Base-by-base conservation (phyloP, 2,888 invertebrate genomes). In the Incurvaria masculella region DNA sequence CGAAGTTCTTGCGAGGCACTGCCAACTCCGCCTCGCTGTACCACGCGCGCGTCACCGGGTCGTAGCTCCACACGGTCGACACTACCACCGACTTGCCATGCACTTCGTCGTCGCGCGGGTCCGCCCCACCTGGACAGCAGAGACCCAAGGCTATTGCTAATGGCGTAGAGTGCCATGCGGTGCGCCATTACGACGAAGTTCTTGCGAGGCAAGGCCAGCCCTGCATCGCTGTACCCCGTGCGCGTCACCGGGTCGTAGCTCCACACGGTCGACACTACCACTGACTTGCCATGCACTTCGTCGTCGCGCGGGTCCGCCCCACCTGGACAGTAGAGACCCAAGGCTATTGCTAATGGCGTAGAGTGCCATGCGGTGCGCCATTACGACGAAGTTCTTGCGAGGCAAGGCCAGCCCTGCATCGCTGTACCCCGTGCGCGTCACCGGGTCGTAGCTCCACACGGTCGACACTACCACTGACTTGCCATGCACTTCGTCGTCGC, bases 311-410 rank as follows among this genome's bases (percentile, higher is more conserved):
- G 86, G 64, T 87, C 84, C 1, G 83, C 82, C 2, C 87, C 87
- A 27, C 86, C 86, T 85, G 51, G 14, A 53, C 52, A 47, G 26
- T n/a, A n/a, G n/a, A n/a, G n/a, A n/a, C n/a, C n/a, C n/a, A n/a
- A n/a, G n/a, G n/a, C n/a, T n/a, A n/a, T n/a, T n/a, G 1, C 88
- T 88, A 51, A 89, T 84, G 3, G 86, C 86, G 57, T 82, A 88
- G 56, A 89, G 68, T n/a, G 82, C 82, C 64, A 83, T 82, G 21
- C 81, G 79, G 55, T 81, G 80, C 2, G 82, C 84, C 14, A 86
- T 82, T 4, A 87, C 69, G 0, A 86, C 87, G 57, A 88, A 89
- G 67, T 87, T 85, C 63, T 86, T 84, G 55, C 88, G 73, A 1
- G 83, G 75, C 20, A 79, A 72, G 17, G 80, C 72, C 56, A 89